Evolutionary conservation across 2,113 vertebrate species (phyloP).

Genomic region (Baryphthengus martii): DNA sequence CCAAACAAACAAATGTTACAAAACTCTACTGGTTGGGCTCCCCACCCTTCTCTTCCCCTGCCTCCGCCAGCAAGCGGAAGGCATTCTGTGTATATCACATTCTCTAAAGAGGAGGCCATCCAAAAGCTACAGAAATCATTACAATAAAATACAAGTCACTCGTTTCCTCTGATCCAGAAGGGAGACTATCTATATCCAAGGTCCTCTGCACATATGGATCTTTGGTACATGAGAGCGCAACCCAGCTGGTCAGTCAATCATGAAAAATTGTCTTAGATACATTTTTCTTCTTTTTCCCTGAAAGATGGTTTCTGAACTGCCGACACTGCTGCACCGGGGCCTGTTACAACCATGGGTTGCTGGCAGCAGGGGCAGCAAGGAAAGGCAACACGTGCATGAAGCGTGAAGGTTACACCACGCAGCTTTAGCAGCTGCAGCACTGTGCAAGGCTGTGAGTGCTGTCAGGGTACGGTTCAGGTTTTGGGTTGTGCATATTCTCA

Average conservation of each 20-base stretch:
- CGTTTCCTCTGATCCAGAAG: not conserved
- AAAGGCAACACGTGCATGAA: accelerated
- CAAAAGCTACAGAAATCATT: conserved; percentile 35
- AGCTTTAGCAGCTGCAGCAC: not conserved
- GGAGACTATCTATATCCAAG: not conserved
- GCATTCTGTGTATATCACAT: not conserved
- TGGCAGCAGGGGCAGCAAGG: not conserved
- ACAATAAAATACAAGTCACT: not conserved
- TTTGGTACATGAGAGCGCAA: not conserved
- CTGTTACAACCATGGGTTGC: not conserved
- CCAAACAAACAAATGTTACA: not conserved
- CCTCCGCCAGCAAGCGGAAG: not conserved
- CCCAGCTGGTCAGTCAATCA: not conserved
- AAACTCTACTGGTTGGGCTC: not conserved
- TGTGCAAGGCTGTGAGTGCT: not conserved
- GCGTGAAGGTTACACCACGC: accelerated
- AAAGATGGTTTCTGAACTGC: not conserved
- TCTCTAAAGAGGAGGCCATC: not conserved
- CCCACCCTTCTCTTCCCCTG: not conserved
- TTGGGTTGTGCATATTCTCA: accelerated
- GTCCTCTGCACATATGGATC: accelerated
- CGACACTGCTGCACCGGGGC: not conserved
- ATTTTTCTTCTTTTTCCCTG: not conserved
- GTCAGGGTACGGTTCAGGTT: not conserved
- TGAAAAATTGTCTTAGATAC: not conserved